A percentile compares a stretch with the other conserved stretches of the same genome.
Evolutionary conservation across 2,888 invertebrate species (phyloP).

Genomic region (Lordiphosa fenestrarum): DNA sequence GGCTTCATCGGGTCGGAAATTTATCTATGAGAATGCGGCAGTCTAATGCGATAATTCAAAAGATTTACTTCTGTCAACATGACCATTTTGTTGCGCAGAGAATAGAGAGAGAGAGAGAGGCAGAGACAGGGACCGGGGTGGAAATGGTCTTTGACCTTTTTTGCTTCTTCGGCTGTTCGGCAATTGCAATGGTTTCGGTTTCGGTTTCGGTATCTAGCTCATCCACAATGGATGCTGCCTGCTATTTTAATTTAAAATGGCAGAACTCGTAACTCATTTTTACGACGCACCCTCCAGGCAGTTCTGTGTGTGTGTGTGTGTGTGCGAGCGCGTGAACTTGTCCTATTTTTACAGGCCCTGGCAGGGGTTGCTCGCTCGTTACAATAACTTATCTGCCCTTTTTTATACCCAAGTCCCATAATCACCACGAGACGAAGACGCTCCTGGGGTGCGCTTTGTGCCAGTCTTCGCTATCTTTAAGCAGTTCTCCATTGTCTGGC

Average conservation of each 20-base stretch:
- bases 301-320: conserved; percentile 32
- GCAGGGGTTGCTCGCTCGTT: conserved; percentile 69
- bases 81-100: conserved; percentile 65
- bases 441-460: conserved; percentile 75
- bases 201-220: conserved; percentile 13
- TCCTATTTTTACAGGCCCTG: conserved; percentile 68
- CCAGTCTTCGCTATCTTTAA: conserved; percentile 39
- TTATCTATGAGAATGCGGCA: conserved; percentile 69
- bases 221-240: conserved; percentile 48
- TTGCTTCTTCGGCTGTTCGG: conserved; percentile 16
- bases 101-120: conserved; percentile 12
- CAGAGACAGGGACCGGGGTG: conserved; percentile 43
- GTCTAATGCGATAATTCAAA: conserved; percentile 78
- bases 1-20: conserved; percentile 68
- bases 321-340: conserved; percentile 47
- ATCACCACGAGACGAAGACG: conserved; percentile 61
- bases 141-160: conserved; percentile 73
- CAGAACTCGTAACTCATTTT: conserved; percentile 79
- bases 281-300: conserved; percentile 66
- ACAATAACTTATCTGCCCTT: conserved; percentile 76
- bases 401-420: conserved; percentile 46
- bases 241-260: conserved; percentile 78
- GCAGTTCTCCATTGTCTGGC: conserved; percentile 63
- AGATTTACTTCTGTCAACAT: conserved; percentile 80
- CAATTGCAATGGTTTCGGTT: conserved; percentile 14